Percentiles rank a stretch among this genome's conserved stretches.
These are phyloP conservation scores for Balaeniceps rex DNA, from an alignment of 2,113 vertebrate genomes.

Conservation along the genomic window DNA sequence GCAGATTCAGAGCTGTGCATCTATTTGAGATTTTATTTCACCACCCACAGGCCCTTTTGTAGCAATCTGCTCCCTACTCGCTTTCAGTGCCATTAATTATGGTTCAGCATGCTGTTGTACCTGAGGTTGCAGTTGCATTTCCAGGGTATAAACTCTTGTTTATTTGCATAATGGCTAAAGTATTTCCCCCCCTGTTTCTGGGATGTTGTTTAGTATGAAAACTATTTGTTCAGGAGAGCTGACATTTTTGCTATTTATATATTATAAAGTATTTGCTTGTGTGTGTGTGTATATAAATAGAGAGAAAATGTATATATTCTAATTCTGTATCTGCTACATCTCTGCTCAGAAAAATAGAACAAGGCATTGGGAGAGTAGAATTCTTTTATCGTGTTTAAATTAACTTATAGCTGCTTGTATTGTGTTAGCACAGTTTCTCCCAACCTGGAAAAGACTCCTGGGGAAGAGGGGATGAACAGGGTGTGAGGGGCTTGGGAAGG, in stretches of 20 bases:
- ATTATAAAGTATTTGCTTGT: background rate
- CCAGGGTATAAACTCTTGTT: background rate
- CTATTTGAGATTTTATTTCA: background rate
- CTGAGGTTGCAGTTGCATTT: background rate
- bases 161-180: background rate
- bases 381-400: background rate
- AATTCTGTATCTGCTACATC: background rate
- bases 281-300: background rate
- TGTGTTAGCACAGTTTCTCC: background rate
- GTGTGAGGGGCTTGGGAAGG: background rate
- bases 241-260: background rate
- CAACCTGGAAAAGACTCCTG: background rate
- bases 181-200: background rate
- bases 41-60: background rate
- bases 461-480: background rate
- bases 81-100: background rate
- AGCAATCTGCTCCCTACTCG: background rate
- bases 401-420: background rate
- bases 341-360: background rate
- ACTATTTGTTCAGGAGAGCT: background rate
- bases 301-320: background rate
- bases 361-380: background rate
- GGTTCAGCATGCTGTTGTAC: background rate
- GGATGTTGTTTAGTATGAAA: background rate
- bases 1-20: background rate